phyloP scores from a whole-genome alignment of 2,113 vertebrate species.

The Microcebus ravelobensis region DNA sequence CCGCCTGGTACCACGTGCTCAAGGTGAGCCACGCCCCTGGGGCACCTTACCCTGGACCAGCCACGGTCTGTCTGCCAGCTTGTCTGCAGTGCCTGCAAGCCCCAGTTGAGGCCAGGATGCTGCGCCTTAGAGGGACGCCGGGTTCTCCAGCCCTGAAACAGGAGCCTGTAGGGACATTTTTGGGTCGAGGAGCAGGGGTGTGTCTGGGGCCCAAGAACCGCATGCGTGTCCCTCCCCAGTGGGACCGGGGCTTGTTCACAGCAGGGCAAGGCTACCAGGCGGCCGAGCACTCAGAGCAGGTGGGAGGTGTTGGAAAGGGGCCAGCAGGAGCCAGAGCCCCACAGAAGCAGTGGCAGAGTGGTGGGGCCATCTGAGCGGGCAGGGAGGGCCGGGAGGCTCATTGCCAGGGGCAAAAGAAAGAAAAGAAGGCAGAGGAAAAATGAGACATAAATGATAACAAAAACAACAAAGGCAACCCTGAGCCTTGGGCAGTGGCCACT shows the following conservation, averaged over 20 bases:
- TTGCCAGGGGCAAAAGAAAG: not conserved
- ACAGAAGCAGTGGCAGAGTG: not conserved
- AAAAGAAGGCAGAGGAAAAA: not conserved
- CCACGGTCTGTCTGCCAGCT: rapidly evolving
- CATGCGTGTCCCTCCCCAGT: not conserved
- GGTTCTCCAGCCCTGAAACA: too few species aligned
- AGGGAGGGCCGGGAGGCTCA: too few species aligned
- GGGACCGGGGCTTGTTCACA: not conserved
- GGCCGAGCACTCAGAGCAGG: not conserved
- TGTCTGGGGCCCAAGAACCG: not conserved
- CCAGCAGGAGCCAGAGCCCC: not conserved
- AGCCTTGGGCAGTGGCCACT: not conserved
- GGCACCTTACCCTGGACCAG: not conserved
- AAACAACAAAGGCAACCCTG: not conserved
- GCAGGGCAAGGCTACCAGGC: rapidly evolving
- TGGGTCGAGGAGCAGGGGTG: not conserved
- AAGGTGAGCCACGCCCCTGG: conserved; percentile 87
- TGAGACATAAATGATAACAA: not conserved
- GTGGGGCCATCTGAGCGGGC: not conserved
- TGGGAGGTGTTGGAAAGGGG: not conserved
- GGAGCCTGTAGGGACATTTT: not conserved
- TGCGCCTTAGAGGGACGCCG: not conserved
- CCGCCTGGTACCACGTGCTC: conserved; percentile 97
- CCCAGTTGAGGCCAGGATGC: not conserved
- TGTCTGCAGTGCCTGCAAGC: rapidly evolving